Base-by-base conservation (phyloP, 2,888 invertebrate species). In the Drosophila birchii region DNA sequence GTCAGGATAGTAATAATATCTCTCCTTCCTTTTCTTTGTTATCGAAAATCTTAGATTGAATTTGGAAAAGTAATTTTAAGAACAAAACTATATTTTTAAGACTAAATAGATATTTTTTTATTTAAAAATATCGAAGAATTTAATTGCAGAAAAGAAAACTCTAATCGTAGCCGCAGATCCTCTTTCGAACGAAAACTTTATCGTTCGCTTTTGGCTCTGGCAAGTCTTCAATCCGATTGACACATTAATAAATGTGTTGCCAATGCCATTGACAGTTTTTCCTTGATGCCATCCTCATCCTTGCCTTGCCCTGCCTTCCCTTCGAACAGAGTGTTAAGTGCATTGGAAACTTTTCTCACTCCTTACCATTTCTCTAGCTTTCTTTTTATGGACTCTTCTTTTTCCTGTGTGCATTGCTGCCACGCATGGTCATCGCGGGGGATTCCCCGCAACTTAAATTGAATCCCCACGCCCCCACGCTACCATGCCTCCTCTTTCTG, bases 171-270 rank as follows among this genome's bases (percentile, higher is more conserved):
- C 49, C 44, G 39, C 34, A 45, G 36, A 66, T 41, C 51, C 44
- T 32, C 51, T 44, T 14, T 43, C 38, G 45, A 45, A 16, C 9
- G 18, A 45, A 66, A 79, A 59, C 56, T 60, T 72, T 67, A 58
- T 76, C 62, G 57, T 64, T 72, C 56, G 8, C 32, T 18, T 16
- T 41, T 45, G 43, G 58, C 34, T 39, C 32, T 43, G 57, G 56
- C 72, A 75, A 62, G 54, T 63, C 62, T 73, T 73, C 69, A 78
- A 75, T 85, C 61, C 89, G 85, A 76, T 82, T 86, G 86, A 85
- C 89, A 89, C 80, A 87, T 85, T 85, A 87, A 86, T 86, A 86
- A 86, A 89, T 87, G 86, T 82, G 69, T 85, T 73, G 68, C 74
- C 84, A 81, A 74, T 77, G 76, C 63, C 72, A 78, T 39, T 75